Conservation (phyloP, 2,888 invertebrate genomes). For the Lochmaea crataegi region DNA sequence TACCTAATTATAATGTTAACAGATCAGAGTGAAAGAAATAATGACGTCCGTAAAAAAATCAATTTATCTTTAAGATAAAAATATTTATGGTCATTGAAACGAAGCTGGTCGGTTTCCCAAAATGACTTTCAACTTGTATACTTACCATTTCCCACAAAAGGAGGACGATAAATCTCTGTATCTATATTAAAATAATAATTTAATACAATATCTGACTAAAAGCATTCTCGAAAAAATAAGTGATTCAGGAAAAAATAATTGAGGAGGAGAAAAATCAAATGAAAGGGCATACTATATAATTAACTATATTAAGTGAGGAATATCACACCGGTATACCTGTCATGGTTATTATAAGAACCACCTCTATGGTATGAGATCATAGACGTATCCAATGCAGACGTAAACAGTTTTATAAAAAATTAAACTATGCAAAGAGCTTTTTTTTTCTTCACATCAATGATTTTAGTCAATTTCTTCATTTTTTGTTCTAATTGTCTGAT, state of each 20-base stretch:
- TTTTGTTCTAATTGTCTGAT: no score
- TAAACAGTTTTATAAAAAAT: neutral
- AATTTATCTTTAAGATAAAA: neutral
- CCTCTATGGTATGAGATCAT: slow-evolving; percentile 13
- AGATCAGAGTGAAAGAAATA: neutral
- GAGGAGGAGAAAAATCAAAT: slow-evolving; percentile 44
- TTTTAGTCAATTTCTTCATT: no score
- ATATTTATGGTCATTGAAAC: neutral
- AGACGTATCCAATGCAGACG: neutral
- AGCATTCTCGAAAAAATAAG: slow-evolving; percentile 41
- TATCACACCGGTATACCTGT: slow-evolving; percentile 50
- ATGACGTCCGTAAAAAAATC: neutral
- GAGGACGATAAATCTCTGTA: slow-evolving; percentile 32
- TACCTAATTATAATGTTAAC: neutral
- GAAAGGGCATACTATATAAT: slow-evolving; percentile 53
- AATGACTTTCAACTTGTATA: slow-evolving; percentile 36
- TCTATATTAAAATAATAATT: slow-evolving; percentile 38
- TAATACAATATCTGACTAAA: slow-evolving; percentile 38
- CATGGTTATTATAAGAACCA: slow-evolving; percentile 35
- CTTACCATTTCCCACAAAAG: slow-evolving; percentile 33
- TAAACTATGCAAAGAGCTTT: neutral
- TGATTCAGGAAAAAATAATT: slow-evolving; percentile 42
- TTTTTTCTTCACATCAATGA: no score
- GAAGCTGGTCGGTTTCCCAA: slow-evolving; percentile 13
- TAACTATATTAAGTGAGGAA: slow-evolving; percentile 53